Evolutionary conservation across 2,888 invertebrate species (phyloP).

Genomic region (Mermis nigrescens): DNA sequence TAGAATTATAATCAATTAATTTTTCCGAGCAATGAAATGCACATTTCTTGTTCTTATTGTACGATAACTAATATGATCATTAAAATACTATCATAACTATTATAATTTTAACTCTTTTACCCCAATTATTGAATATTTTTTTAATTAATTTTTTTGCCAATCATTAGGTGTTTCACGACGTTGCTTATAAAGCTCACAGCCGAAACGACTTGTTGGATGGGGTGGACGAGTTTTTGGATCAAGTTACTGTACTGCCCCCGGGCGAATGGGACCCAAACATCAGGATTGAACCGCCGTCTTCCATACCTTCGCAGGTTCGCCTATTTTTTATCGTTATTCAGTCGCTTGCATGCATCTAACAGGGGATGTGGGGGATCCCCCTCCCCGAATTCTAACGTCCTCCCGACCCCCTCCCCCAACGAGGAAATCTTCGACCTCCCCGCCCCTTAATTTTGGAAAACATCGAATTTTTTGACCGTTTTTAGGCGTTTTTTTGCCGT

Average conservation of each 20-base stretch:
- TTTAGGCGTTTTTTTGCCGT: too few species aligned
- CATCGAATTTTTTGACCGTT: too few species aligned
- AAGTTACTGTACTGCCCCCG: conserved; percentile 36
- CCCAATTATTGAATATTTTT: too few species aligned
- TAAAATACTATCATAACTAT: too few species aligned
- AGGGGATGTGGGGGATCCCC: too few species aligned
- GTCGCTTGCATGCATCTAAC: too few species aligned
- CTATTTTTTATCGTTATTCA: neutral
- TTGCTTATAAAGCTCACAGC: conserved; percentile 75
- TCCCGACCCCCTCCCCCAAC: neutral
- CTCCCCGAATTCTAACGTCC: neutral
- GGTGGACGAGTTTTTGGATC: conserved; percentile 81
- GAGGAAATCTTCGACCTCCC: neutral
- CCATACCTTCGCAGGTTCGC: conserved; percentile 32
- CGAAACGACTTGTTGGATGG: conserved; percentile 76
- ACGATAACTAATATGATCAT: too few species aligned
- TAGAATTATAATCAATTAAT: too few species aligned
- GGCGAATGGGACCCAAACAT: conserved; percentile 37
- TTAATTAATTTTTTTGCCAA: too few species aligned
- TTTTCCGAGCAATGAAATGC: too few species aligned
- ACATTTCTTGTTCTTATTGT: too few species aligned
- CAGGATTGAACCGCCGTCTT: conserved; percentile 35
- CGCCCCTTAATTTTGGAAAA: neutral
- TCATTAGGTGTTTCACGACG: conserved; percentile 60
- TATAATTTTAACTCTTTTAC: too few species aligned